phyloP scores from a whole-genome alignment of 2,888 invertebrate genomes.

The Nephrocerus scutellatus region DNA sequence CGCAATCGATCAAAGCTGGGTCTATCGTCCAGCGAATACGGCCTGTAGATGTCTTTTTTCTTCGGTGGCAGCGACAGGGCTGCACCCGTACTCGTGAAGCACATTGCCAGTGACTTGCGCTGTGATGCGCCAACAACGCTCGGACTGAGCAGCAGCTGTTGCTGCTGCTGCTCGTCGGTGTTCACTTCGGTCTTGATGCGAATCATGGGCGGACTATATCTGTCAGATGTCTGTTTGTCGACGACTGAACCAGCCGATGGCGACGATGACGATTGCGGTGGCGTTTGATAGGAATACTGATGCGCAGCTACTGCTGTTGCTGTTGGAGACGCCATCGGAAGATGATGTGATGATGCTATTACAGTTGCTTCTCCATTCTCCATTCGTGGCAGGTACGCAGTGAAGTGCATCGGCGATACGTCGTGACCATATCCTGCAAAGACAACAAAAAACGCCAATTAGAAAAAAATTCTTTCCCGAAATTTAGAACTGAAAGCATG shows the following conservation, averaged over 20 bases:
- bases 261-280: slow-evolving; percentile 44
- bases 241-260: slow-evolving; percentile 44
- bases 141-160: slow-evolving; percentile 5
- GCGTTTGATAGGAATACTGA: slow-evolving; percentile 41
- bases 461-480: no score
- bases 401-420: slow-evolving; percentile 68
- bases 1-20: slow-evolving; percentile 46
- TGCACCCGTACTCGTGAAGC: slow-evolving; percentile 79
- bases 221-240: slow-evolving; percentile 25
- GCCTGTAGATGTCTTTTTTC: slow-evolving; percentile 85
- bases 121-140: slow-evolving; percentile 22
- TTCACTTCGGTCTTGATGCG: slow-evolving; percentile 40
- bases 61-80: slow-evolving; percentile 78
- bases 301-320: no score
- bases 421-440: slow-evolving; percentile 69
- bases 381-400: slow-evolving; percentile 63
- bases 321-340: slow-evolving; percentile 38
- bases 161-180: slow-evolving; percentile 10
- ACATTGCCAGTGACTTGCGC: slow-evolving; percentile 71
- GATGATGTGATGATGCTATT: slow-evolving; percentile 44
- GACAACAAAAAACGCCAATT: slow-evolving; percentile 15
- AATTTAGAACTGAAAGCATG: no score
- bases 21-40: slow-evolving; percentile 72
- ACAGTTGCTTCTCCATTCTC: slow-evolving; percentile 56
- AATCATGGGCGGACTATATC: slow-evolving; percentile 40